phyloP scores from a whole-genome alignment of 2,797 vertebrate genomes.

The Lacerta agilis region DNA sequence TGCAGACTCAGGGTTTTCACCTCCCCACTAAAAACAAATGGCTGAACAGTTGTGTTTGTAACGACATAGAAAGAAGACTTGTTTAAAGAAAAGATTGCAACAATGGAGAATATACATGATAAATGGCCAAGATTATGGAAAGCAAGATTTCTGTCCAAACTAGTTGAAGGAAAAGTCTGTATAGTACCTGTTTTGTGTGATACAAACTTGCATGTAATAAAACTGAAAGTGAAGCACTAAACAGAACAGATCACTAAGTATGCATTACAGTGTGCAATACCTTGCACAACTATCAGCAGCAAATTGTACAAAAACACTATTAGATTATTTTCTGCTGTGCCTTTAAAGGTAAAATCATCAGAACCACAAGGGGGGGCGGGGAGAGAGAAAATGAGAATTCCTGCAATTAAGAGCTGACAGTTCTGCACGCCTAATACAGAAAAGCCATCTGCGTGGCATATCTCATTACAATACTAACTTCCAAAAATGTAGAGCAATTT shows the following conservation, averaged over 20 bases:
- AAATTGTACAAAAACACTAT: background rate
- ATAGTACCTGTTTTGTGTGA: background rate
- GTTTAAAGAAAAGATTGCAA: background rate
- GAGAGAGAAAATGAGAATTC: constrained; percentile 15
- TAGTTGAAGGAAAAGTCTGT: background rate
- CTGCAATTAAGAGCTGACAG: background rate
- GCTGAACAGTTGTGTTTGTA: background rate
- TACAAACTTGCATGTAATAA: background rate
- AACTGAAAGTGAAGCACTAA: background rate
- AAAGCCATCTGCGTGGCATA: constrained; percentile 52
- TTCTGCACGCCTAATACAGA: constrained; percentile 19
- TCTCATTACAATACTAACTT: constrained; percentile 58
- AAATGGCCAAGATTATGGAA: no score
- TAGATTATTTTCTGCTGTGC: background rate
- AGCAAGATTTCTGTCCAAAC: background rate
- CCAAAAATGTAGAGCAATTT: constrained; percentile 62
- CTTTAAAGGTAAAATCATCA: constrained; percentile 40
- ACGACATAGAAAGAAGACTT: background rate
- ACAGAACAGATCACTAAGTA: background rate
- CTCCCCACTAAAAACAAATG: background rate
- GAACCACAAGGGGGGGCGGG: constrained; percentile 22
- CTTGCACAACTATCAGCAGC: constrained; percentile 9
- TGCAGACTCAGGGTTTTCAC: background rate
- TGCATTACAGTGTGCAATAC: constrained; percentile 32
- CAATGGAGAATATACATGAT: background rate